These are phyloP conservation scores for Sinocyclocheilus anophthalmus DNA, from an alignment of 2,113 vertebrate species.

Conservation along the genomic window DNA sequence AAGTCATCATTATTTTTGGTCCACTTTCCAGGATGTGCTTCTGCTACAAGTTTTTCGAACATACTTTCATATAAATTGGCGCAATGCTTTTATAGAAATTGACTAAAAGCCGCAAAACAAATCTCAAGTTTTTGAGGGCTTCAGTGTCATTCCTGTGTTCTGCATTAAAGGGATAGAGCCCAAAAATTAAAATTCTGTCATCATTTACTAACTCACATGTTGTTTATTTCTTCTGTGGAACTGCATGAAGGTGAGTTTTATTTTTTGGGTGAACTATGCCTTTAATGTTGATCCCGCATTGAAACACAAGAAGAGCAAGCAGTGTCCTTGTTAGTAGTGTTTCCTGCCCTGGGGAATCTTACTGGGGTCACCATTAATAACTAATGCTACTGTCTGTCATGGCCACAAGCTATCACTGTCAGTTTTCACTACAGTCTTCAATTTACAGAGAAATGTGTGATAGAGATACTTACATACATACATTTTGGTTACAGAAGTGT, in stretches of 20 bases:
- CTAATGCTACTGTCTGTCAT: conserved; percentile 75
- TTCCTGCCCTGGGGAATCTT: conserved; percentile 60
- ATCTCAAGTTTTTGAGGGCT: no score
- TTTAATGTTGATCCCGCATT: background rate
- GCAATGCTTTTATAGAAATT: background rate
- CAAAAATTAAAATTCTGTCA: background rate
- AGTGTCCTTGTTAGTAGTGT: conserved; percentile 43
- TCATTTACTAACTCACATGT: background rate
- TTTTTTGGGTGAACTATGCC: background rate
- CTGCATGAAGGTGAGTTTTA: background rate
- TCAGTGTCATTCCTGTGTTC: background rate
- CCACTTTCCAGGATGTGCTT: background rate
- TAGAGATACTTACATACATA: background rate
- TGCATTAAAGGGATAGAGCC: background rate
- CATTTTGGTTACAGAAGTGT: background rate
- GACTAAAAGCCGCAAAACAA: background rate
- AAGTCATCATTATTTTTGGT: background rate
- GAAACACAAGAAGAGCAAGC: background rate
- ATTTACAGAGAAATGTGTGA: background rate
- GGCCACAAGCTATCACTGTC: conserved; percentile 57
- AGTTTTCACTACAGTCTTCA: background rate
- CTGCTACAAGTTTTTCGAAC: background rate
- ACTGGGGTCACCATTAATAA: conserved; percentile 76
- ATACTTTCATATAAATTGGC: background rate
- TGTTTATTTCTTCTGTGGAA: background rate